Conservation (phyloP, 2,888 invertebrate genomes). For the Tuta absoluta region DNA sequence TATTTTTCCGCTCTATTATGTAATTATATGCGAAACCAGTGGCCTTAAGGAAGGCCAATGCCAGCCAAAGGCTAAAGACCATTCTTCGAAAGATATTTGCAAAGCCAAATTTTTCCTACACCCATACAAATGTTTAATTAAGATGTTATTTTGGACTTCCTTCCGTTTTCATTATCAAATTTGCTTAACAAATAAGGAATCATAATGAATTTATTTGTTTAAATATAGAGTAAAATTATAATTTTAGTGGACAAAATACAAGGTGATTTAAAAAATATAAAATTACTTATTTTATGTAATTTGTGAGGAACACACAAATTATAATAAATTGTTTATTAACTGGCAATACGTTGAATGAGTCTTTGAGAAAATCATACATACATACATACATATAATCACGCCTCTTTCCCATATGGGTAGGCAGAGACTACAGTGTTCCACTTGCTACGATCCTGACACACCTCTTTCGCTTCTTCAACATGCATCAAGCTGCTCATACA, state of each 20-base stretch:
- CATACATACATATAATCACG: too few relatives aligned
- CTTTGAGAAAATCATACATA: too few relatives aligned
- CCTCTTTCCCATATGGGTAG: too few relatives aligned
- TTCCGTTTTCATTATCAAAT: conserved; percentile 9
- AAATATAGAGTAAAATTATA: not conserved
- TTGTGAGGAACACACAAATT: too few relatives aligned
- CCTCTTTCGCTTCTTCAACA: too few relatives aligned
- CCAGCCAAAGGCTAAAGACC: not conserved
- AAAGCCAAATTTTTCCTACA: conserved; percentile 6
- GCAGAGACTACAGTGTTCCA: too few relatives aligned
- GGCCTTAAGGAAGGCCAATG: conserved; percentile 17
- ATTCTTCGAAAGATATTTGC: not conserved
- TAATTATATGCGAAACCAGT: not conserved
- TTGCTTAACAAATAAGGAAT: conserved; percentile 16
- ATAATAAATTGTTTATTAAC: too few relatives aligned
- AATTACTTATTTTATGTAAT: not conserved
- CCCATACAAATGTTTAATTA: conserved; percentile 10
- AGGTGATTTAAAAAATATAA: not conserved
- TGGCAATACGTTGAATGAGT: too few relatives aligned
- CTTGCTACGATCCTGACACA: too few relatives aligned
- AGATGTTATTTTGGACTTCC: not conserved
- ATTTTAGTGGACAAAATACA: not conserved
- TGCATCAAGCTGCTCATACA: too few relatives aligned
- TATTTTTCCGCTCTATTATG: not conserved
- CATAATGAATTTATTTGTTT: not conserved